These are phyloP conservation scores for Hassar affinis DNA, from an alignment of 2,113 vertebrate genomes.

Conservation along the genomic window DNA sequence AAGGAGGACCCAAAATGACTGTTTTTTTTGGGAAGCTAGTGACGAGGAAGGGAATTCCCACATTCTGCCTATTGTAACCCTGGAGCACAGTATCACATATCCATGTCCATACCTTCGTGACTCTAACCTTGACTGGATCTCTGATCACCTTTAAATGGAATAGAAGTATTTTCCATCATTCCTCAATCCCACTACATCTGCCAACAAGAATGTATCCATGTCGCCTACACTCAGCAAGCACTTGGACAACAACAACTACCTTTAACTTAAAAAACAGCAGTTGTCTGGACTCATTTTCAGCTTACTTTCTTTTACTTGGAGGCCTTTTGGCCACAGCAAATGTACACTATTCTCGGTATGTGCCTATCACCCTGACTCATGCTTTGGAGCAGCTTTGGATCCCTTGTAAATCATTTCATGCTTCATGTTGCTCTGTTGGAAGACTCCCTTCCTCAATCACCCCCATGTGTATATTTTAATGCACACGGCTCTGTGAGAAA, in stretches of 20 bases:
- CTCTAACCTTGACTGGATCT: not conserved
- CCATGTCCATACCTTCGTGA: not conserved
- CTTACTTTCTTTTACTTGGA: not conserved
- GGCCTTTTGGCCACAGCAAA: not conserved
- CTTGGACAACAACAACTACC: conserved; percentile 28
- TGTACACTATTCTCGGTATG: not conserved
- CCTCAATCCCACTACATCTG: conserved; percentile 29
- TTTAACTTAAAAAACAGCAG: conserved; percentile 2
- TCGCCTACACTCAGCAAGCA: conserved; percentile 25
- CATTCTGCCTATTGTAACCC: not conserved
- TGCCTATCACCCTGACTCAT: conserved; percentile 38
- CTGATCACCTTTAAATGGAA: not conserved
- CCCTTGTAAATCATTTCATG: conserved; percentile 64
- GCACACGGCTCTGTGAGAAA: conserved; percentile 56
- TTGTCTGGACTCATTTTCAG: not conserved
- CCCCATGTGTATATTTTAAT: conserved; percentile 56
- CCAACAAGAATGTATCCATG: conserved; percentile 54
- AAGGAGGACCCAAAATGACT: not conserved
- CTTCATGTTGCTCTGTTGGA: conserved; percentile 55
- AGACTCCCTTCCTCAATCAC: conserved; percentile 46
- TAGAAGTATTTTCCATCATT: not conserved
- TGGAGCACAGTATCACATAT: not conserved
- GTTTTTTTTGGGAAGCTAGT: not conserved
- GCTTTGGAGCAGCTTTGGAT: conserved; percentile 50
- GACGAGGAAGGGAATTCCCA: not conserved